A percentile compares a stretch with the other conserved stretches of the same genome.
phyloP scores from a whole-genome alignment of 2,797 vertebrate genomes.

The Sciurus vulgaris region DNA sequence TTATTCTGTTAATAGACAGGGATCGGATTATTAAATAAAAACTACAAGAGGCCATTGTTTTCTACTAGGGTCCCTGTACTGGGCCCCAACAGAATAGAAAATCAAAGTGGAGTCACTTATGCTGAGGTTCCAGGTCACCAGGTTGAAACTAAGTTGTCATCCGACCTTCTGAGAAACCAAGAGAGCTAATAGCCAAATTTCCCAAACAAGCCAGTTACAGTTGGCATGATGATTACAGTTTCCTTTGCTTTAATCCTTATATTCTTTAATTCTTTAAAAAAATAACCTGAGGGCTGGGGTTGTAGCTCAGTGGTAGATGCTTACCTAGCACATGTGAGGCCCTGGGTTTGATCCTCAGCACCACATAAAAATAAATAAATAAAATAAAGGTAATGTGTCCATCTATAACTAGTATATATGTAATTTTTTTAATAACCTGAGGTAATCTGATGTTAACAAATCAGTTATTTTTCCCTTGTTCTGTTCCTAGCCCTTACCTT shows the following conservation, averaged over 20 bases:
- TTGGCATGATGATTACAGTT: neutral
- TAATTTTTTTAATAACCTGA: no score
- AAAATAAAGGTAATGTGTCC: no score
- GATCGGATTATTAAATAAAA: neutral
- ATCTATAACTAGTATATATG: no score
- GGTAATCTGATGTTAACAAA: no score
- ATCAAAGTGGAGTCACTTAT: neutral
- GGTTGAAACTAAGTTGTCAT: neutral
- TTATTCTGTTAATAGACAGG: neutral
- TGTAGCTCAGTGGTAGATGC: no score
- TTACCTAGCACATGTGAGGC: no score
- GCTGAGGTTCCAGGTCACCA: neutral
- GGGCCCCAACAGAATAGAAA: neutral
- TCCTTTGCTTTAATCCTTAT: neutral
- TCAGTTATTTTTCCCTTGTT: neutral
- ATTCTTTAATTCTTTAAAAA: neutral
- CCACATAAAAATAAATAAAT: no score
- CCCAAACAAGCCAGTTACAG: neutral
- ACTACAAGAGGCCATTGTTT: neutral
- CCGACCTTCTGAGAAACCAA: neutral
- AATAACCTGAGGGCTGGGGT: neutral
- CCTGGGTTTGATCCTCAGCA: no score
- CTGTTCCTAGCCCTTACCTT: neutral
- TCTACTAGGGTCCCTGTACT: neutral
- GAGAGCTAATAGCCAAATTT: neutral